These are phyloP conservation scores for Paramuricea clavata DNA, from an alignment of 92 coral and sea anemone genomes.

Conservation along the genomic window DNA sequence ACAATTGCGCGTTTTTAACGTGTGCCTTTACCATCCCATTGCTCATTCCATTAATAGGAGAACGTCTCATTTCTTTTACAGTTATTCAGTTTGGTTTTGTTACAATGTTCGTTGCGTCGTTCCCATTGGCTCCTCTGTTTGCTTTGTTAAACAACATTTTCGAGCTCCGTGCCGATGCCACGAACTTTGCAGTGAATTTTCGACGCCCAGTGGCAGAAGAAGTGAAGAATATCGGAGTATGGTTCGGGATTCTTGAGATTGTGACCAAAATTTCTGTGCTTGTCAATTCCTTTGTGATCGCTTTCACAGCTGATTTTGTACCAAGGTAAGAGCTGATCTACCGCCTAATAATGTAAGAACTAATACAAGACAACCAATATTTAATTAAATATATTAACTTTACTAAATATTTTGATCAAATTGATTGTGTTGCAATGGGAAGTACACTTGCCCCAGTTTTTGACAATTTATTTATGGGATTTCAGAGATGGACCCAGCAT, in stretches of 20 bases:
- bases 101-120: conserved; percentile 70
- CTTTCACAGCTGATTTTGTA: conserved; percentile 59
- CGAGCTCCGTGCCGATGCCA: conserved; percentile 61
- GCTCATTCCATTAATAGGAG: no score
- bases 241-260: conserved; percentile 59
- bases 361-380: no score
- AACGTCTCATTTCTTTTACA: conserved; percentile 22
- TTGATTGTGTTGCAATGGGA: no score
- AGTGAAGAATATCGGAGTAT: conserved; percentile 60
- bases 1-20: background rate
- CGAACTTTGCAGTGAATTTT: conserved; percentile 62
- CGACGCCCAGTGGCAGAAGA: conserved; percentile 68
- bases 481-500: no score
- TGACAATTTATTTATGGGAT: no score
- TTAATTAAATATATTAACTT: no score
- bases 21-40: background rate
- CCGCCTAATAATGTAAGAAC: no score
- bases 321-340: conserved; percentile 52
- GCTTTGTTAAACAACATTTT: conserved; percentile 61
- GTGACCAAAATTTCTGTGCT: conserved; percentile 58
- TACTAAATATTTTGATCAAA: no score
- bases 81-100: conserved; percentile 70
- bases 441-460: no score
- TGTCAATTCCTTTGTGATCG: conserved; percentile 62
- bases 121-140: conserved; percentile 65